Evolutionary conservation across 2,888 invertebrate genomes (phyloP).

Genomic region (Rhabditophanes sp.): DNA sequence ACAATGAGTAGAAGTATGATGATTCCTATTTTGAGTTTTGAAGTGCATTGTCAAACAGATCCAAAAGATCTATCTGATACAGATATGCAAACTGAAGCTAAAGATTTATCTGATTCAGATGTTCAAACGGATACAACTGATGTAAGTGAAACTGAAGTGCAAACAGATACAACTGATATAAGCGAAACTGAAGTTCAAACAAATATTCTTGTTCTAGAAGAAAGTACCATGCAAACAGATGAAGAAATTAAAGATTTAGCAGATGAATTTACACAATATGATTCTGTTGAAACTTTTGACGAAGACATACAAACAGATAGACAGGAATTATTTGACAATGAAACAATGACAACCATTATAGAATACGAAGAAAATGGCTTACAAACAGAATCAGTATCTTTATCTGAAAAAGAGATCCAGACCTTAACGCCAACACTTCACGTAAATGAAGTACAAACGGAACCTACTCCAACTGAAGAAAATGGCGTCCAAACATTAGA

Average conservation of each 20-base stretch:
- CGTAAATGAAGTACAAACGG: constrained; percentile 29
- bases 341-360: constrained; percentile 8
- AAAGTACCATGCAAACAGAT: constrained; percentile 8
- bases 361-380: constrained; percentile 5
- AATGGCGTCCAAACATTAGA: constrained; percentile 30
- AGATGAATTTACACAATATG: constrained; percentile 7
- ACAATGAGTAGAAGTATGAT: background rate
- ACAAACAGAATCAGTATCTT: background rate
- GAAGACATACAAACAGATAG: constrained; percentile 21
- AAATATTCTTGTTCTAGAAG: constrained; percentile 17
- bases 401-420: background rate
- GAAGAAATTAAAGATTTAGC: background rate
- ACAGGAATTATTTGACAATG: constrained; percentile 17
- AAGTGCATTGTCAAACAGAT: too few relatives aligned
- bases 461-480: constrained; percentile 20
- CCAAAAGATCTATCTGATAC: too few relatives aligned
- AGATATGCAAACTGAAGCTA: too few relatives aligned
- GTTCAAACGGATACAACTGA: constrained; percentile 15
- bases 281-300: constrained; percentile 6
- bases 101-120: too few relatives aligned
- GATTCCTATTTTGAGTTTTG: too few relatives aligned
- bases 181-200: constrained; percentile 28
- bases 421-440: constrained; percentile 8
- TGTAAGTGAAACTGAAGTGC: constrained; percentile 25
- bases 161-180: constrained; percentile 12